phyloP scores from a whole-genome alignment of 2,113 vertebrate genomes.

The Pomatostomus ruficeps region DNA sequence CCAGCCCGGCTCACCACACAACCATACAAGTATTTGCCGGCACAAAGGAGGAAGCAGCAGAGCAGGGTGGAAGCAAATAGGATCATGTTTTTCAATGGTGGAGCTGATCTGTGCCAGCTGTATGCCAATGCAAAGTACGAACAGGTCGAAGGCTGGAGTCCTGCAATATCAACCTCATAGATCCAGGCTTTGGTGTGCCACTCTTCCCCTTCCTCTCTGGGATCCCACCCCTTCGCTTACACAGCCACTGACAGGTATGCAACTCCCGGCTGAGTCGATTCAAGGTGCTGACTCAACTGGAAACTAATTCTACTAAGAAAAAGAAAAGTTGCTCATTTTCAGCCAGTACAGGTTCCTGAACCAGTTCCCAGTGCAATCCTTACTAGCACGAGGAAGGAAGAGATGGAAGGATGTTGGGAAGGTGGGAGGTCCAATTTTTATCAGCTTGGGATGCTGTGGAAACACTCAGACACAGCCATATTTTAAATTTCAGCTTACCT shows the following conservation, averaged over 20 bases:
- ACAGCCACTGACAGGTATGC: neutral
- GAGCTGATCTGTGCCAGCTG: neutral
- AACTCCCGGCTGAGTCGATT: fast-evolving
- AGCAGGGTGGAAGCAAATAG: neutral
- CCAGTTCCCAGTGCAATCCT: neutral
- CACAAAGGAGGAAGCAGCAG: slow-evolving; percentile 38
- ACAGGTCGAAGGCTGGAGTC: neutral
- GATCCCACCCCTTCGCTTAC: neutral
- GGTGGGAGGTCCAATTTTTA: neutral
- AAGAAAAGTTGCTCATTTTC: neutral
- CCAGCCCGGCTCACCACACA: slow-evolving; percentile 31
- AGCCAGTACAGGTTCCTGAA: neutral
- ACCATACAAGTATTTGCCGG: slow-evolving; percentile 46
- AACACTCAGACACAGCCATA: neutral
- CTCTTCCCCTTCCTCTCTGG: neutral
- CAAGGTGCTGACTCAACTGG: neutral
- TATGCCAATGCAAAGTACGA: neutral
- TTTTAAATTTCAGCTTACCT: neutral
- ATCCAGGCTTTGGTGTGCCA: fast-evolving
- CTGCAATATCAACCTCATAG: fast-evolving
- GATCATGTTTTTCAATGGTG: slow-evolving; percentile 22
- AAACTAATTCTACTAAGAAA: neutral
- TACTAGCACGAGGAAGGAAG: neutral
- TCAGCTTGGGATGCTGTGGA: neutral
- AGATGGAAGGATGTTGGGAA: neutral